Conservation (phyloP, 64 coral and sea anemone species). For the Acropora yongei region DNA sequence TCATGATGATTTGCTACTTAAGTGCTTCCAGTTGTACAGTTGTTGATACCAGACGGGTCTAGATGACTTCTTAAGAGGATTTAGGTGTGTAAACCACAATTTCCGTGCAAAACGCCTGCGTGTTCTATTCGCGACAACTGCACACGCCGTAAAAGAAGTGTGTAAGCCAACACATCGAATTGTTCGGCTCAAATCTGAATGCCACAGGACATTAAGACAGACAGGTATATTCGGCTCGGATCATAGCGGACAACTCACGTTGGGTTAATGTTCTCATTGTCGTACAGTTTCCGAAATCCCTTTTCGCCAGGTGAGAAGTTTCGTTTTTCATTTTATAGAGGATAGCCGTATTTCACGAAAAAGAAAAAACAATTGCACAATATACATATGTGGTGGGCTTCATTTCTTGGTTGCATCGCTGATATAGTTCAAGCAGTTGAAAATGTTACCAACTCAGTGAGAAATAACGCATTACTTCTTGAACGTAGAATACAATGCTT, state of each 20-base stretch:
- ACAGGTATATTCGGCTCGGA: not conserved
- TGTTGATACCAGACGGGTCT: not conserved
- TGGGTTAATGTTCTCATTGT: not conserved
- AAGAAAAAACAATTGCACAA: no score
- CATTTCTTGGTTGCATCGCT: no score
- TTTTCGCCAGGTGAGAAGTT: not conserved
- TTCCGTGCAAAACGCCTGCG: not conserved
- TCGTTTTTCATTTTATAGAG: not conserved
- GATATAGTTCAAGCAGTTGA: no score
- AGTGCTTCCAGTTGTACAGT: not conserved
- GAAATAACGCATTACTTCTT: no score
- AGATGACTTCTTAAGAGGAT: not conserved
- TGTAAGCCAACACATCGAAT: not conserved
- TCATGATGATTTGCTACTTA: not conserved
- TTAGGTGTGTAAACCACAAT: conserved; percentile 35
- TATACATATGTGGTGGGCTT: no score
- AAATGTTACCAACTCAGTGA: no score
- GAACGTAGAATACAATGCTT: no score
- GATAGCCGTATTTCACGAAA: no score
- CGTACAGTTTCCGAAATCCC: not conserved
- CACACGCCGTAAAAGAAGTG: not conserved
- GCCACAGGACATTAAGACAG: not conserved
- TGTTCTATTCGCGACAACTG: not conserved
- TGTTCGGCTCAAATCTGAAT: not conserved
- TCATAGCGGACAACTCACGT: not conserved